A percentile compares a stretch with the other conserved stretches of the same genome.
Evolutionary conservation across 2,888 invertebrate genomes (phyloP).

Genomic region (Exocentrus adspersus): DNA sequence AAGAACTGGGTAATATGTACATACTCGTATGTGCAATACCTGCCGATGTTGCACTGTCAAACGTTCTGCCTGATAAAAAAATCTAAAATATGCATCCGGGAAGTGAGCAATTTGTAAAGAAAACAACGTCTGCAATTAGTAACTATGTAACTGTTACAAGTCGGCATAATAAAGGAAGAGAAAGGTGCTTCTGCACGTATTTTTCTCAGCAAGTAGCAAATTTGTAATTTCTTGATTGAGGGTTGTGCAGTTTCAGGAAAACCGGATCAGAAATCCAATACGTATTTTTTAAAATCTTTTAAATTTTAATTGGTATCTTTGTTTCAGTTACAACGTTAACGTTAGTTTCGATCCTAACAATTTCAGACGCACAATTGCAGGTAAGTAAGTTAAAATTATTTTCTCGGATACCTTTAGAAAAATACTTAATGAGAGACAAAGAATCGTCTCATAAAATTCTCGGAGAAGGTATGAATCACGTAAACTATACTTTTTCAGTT

Average conservation of each 20-base stretch:
- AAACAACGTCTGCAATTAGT: constrained; percentile 9
- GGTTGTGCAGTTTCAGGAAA: too few relatives aligned
- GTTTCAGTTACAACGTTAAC: constrained; percentile 49
- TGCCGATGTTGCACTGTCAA: constrained; percentile 3
- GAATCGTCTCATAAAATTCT: too few relatives aligned
- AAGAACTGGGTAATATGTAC: too few relatives aligned
- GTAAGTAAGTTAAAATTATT: background rate
- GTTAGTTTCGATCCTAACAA: too few relatives aligned
- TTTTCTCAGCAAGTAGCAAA: background rate
- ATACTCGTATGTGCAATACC: background rate
- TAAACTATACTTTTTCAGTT: too few relatives aligned
- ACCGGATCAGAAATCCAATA: too few relatives aligned
- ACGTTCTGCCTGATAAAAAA: background rate
- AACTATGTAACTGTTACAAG: constrained; percentile 18
- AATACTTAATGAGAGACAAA: background rate
- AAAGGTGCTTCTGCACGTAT: constrained; percentile 19
- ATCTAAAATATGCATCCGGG: constrained; percentile 17
- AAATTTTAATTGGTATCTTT: constrained; percentile 11
- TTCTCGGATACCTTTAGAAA: background rate
- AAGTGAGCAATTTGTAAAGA: constrained; percentile 12
- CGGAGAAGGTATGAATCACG: too few relatives aligned
- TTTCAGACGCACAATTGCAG: background rate
- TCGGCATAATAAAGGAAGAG: constrained; percentile 31
- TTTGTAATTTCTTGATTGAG: background rate
- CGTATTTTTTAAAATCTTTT: background rate